These are phyloP conservation scores for Drosophila picticornis DNA, from an alignment of 2,888 invertebrate species.

Conservation along the genomic window DNA sequence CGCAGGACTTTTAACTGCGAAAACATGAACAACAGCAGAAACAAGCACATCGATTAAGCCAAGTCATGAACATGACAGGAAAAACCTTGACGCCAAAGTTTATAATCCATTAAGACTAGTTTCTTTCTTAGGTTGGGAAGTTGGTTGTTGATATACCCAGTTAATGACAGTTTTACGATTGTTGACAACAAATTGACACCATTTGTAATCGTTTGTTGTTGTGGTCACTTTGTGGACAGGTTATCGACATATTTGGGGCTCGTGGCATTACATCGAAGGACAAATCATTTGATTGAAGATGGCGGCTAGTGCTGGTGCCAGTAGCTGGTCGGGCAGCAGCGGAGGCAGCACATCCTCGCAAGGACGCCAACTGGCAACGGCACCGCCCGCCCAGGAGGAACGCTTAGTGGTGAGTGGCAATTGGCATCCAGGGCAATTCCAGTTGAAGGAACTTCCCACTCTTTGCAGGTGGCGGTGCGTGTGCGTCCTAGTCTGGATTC, in stretches of 20 bases:
- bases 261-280: conserved; percentile 56
- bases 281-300: conserved; percentile 48
- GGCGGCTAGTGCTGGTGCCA: conserved; percentile 69
- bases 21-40: conserved; percentile 23
- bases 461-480: conserved; percentile 92
- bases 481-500: conserved; percentile 94
- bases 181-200: conserved; percentile 79
- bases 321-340: conserved; percentile 84
- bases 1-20: conserved; percentile 42
- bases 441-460: neutral
- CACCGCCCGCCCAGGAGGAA: conserved; percentile 81
- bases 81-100: conserved; percentile 72
- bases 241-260: conserved; percentile 48
- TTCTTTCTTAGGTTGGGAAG: conserved; percentile 10
- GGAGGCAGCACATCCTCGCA: conserved; percentile 80
- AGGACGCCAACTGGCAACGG: conserved; percentile 74
- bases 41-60: conserved; percentile 47
- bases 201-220: conserved; percentile 68
- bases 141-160: conserved; percentile 32
- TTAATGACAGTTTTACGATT: conserved; percentile 77
- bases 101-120: conserved; percentile 66
- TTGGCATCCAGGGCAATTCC: neutral
- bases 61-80: conserved; percentile 42
- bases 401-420: conserved; percentile 82
- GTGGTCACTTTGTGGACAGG: conserved; percentile 33